Base-by-base conservation (phyloP, 2,888 invertebrate species). In the Tholera decimalis region DNA sequence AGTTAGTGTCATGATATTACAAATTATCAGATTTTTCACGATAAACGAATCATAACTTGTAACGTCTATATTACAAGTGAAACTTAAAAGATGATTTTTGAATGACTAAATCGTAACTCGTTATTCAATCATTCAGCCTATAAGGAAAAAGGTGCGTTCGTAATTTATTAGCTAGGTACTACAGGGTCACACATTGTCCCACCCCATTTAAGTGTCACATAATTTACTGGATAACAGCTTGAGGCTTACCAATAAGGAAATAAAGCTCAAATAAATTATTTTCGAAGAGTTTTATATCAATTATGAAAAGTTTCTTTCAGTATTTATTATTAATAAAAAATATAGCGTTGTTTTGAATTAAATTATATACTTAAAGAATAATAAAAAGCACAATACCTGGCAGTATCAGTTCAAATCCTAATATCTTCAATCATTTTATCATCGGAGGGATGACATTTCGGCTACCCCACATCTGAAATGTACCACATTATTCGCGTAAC, bases 381-480 rank as follows among this genome's bases (percentile, higher is more conserved):
- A 66, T 55, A 43, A 67, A 76, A 80, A 26, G n/a, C 58, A 65
- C 62, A 66, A 50, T 86, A 90, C 90, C 90, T 90, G 89, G 88
- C 88, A 79, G 73, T 85, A 83, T 74, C 79, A 81, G 76, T 69
- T 89, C 84, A 89, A 81, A 80, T 80, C 77, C 68, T 79, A 75
- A 63, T 62, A 62, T 79, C 66, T 82, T 77, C 81, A 73, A 89
- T 92, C 92, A 92, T 92, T 85, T 88, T 89, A 86, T 86, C 86
- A 90, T 88, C 87, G 79, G 30, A 62, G 50, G 73, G 84, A 84
- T 85, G 82, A 71, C 84, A 84, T 87, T 73, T 83, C 71, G 83
- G 85, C 88, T 90, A 93, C 74, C 92, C 92, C 76, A 89, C 91
- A 81, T 92, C 93, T 75, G 85, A 84, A 82, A 85, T 74, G 76